phyloP scores from a whole-genome alignment of 64 coral and sea anemone genomes.

The Porites australiensis region DNA sequence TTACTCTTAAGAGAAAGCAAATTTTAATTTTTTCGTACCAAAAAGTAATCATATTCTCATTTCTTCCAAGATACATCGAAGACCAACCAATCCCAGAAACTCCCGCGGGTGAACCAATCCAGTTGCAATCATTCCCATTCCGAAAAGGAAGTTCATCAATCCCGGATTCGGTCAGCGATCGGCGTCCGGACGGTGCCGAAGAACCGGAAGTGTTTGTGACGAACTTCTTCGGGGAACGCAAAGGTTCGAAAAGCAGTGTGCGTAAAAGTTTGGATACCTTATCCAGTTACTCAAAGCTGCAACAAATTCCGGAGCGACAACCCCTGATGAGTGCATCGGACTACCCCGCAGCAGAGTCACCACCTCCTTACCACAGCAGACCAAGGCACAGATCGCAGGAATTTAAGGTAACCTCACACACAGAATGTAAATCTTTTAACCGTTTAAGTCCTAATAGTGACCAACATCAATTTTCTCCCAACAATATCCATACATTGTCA shows the following conservation, averaged over 20 bases:
- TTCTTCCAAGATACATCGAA: constrained; percentile 73
- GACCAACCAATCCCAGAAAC: constrained; percentile 81
- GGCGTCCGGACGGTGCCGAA: constrained; percentile 89
- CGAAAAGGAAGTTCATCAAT: constrained; percentile 55
- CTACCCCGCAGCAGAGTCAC: neutral
- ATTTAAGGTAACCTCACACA: constrained; percentile 46
- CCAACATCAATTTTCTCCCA: too few relatives aligned
- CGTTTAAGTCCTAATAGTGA: too few relatives aligned
- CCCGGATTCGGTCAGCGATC: constrained; percentile 70
- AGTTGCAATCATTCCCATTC: constrained; percentile 71
- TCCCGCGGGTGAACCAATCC: constrained; percentile 65
- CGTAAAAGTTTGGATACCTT: constrained; percentile 40
- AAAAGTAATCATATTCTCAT: neutral
- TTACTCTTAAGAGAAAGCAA: too few relatives aligned
- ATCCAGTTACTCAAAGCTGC: constrained; percentile 47
- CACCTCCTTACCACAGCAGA: neutral
- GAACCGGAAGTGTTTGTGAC: constrained; percentile 54
- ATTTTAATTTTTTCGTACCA: neutral
- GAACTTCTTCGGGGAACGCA: constrained; percentile 48
- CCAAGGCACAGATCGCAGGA: constrained; percentile 42
- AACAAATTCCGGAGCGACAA: constrained; percentile 86
- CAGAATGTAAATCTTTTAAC: neutral
- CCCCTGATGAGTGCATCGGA: constrained; percentile 58
- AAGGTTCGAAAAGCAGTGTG: constrained; percentile 21
- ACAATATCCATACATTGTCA: too few relatives aligned